A percentile compares a stretch with the other conserved stretches of the same genome.
Evolutionary conservation across 1,140 invertebrate genomes (phyloP).

Genomic region (Lethrus apterus): DNA sequence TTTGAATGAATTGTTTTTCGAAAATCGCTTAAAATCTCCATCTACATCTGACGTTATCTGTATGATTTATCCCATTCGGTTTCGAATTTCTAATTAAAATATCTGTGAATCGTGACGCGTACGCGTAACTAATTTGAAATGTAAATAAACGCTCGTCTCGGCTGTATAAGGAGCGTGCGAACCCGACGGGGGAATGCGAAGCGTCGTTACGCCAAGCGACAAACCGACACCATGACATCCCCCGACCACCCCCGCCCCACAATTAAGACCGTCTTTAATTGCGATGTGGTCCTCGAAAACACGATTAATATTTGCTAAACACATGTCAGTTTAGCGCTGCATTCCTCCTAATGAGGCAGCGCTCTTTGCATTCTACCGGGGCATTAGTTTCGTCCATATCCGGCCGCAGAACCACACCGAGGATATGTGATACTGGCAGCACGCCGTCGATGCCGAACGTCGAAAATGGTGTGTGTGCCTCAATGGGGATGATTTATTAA

Average conservation of each 20-base stretch:
- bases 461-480: too few relatives aligned
- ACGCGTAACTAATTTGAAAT: too few relatives aligned
- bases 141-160: neutral
- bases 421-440: constrained; percentile 1
- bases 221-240: constrained; percentile 25
- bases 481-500: too few relatives aligned
- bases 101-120: too few relatives aligned
- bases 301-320: constrained; percentile 40
- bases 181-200: constrained; percentile 5
- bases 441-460: too few relatives aligned
- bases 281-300: constrained; percentile 32
- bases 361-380: constrained; percentile 28
- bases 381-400: constrained; percentile 36
- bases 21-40: too few relatives aligned
- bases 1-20: too few relatives aligned
- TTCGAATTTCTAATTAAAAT: too few relatives aligned
- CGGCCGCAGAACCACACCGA: constrained; percentile 18
- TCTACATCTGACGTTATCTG: too few relatives aligned
- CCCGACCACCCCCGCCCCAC: constrained; percentile 20
- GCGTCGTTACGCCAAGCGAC: constrained; percentile 23
- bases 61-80: too few relatives aligned
- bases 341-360: constrained; percentile 40
- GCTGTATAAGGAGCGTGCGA: neutral
- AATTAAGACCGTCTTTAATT: constrained; percentile 37
- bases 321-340: constrained; percentile 41